A percentile compares a stretch with the other conserved stretches of the same genome.
phyloP scores from a whole-genome alignment of 2,797 vertebrate species.

The Alectoris magna region DNA sequence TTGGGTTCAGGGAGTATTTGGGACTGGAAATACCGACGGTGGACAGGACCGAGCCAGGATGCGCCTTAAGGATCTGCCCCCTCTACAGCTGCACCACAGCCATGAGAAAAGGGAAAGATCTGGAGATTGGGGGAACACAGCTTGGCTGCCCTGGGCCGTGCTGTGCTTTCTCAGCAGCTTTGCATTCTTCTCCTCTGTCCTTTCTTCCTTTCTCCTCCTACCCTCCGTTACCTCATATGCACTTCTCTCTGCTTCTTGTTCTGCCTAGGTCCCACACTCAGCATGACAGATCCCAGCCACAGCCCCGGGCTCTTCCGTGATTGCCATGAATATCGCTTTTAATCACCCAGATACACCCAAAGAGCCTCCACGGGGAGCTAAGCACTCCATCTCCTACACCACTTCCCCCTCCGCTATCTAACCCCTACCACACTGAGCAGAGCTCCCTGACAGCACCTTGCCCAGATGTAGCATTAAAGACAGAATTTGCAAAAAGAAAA shows the following conservation, averaged over 20 bases:
- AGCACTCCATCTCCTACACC: neutral
- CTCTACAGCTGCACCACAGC: neutral
- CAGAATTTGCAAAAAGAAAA: neutral
- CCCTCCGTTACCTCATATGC: neutral
- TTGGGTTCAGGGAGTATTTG: neutral
- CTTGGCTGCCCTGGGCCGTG: neutral
- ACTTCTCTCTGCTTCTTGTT: slow-evolving; percentile 33
- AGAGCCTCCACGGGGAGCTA: neutral
- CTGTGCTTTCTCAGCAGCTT: neutral
- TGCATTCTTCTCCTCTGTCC: neutral
- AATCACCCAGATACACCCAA: neutral
- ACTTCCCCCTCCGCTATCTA: neutral
- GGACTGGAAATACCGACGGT: rapidly evolving
- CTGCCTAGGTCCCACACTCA: neutral
- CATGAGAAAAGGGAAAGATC: neutral
- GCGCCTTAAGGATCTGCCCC: rapidly evolving
- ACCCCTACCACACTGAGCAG: neutral
- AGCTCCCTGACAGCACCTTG: neutral
- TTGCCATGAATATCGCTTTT: neutral
- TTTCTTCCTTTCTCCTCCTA: neutral
- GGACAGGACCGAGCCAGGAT: rapidly evolving
- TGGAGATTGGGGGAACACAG: rapidly evolving
- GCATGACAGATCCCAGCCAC: slow-evolving; percentile 9
- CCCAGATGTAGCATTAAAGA: neutral
- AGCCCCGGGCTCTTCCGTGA: slow-evolving; percentile 19